A percentile compares a stretch with the other conserved stretches of the same genome.
Evolutionary conservation across 1,140 invertebrate genomes (phyloP).

Genomic region (Brachionus rotundiformis): DNA sequence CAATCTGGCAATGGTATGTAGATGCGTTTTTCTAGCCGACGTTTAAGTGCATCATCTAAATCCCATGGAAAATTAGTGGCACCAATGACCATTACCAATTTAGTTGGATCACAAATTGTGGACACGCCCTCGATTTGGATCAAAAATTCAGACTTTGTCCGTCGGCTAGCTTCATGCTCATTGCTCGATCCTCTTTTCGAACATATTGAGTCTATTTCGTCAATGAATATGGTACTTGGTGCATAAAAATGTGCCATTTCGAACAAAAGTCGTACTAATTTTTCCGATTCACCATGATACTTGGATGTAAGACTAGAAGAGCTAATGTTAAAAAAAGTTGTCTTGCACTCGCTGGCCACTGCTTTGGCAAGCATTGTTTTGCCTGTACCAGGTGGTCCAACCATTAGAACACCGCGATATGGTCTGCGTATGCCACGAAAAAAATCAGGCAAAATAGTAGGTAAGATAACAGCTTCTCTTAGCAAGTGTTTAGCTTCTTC

Average conservation of each 20-base stretch:
- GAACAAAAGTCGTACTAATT: constrained; percentile 92
- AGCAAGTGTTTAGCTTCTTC: constrained; percentile 88
- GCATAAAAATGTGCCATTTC: constrained; percentile 99
- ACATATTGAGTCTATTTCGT: constrained; percentile 98
- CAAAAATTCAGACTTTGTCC: constrained; percentile 95
- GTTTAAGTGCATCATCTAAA: constrained; percentile 91
- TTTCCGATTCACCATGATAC: constrained; percentile 97
- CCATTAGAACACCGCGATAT: constrained; percentile 94
- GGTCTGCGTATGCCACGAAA: constrained; percentile 91
- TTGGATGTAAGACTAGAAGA: constrained; percentile 95
- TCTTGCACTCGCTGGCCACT: constrained; percentile 97
- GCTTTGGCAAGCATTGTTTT: constrained; percentile 99
- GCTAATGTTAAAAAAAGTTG: constrained; percentile 98
- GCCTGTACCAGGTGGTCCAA: constrained; percentile 95
- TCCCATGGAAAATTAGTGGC: constrained; percentile 99
- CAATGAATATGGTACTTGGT: constrained; percentile 99
- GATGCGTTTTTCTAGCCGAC: constrained; percentile 96
- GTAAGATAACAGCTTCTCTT: constrained; percentile 95
- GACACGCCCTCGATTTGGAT: constrained; percentile 93
- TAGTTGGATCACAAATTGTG: constrained; percentile 62
- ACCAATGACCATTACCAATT: constrained; percentile 94
- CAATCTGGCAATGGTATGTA: constrained; percentile 98
- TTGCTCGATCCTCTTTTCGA: constrained; percentile 90
- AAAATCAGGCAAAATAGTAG: constrained; percentile 96
- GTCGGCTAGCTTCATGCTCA: constrained; percentile 93